phyloP scores from a whole-genome alignment of 2,888 invertebrate genomes.

The Danaus chrysippus region DNA sequence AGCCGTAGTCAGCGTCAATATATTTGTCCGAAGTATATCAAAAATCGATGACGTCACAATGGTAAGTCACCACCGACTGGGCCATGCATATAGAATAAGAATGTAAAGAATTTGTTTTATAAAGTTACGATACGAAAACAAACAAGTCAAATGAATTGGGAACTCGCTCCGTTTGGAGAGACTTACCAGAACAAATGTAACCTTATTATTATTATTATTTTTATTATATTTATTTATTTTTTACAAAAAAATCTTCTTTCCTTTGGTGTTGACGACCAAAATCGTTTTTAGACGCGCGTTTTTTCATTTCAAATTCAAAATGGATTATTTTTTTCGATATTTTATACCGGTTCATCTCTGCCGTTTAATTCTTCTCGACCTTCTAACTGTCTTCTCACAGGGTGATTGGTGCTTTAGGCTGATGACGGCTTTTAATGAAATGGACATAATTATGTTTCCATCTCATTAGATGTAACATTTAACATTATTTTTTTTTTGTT shows the following conservation, averaged over 20 bases:
- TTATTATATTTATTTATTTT: constrained; percentile 42
- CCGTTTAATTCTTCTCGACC: constrained; percentile 33
- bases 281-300: constrained; percentile 70
- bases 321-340: constrained; percentile 13
- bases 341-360: constrained; percentile 20
- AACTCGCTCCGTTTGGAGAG: constrained; percentile 69
- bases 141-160: constrained; percentile 78
- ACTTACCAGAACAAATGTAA: constrained; percentile 64
- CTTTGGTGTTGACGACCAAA: constrained; percentile 77
- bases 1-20: constrained; percentile 97
- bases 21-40: constrained; percentile 99
- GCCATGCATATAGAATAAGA: constrained; percentile 61
- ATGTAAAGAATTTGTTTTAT: constrained; percentile 45
- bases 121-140: constrained; percentile 47
- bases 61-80: constrained; percentile 87
- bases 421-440: constrained; percentile 50
- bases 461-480: constrained; percentile 51
- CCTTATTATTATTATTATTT: constrained; percentile 29
- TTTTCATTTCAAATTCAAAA: constrained; percentile 23
- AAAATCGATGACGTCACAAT: constrained; percentile 99
- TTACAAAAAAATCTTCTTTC: constrained; percentile 55
- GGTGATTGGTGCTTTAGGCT: constrained; percentile 51
- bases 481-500: constrained; percentile 48
- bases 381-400: constrained; percentile 49
- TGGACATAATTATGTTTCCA: constrained; percentile 44